Base-by-base conservation (phyloP, 2,888 invertebrate species). In the Rapana venosa region DNA sequence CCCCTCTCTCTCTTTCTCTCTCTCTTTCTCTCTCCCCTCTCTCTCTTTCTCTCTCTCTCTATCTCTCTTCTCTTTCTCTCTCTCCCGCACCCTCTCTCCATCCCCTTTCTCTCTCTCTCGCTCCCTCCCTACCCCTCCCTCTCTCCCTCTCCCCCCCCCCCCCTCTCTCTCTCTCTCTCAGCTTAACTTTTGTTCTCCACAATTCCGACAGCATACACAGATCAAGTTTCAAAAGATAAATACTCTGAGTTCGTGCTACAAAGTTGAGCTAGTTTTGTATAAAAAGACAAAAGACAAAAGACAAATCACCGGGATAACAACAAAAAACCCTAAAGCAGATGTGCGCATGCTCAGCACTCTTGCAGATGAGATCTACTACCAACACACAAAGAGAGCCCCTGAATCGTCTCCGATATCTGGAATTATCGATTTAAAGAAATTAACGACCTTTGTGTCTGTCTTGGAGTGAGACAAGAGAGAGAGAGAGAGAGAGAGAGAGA, bases 151-250 rank as follows among this genome's bases (percentile, higher is more conserved):
- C 47, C 8, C 47, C 8, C 47, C 13, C 56, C 36, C 84, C 36
- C 56, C 26, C 56, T 84, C 84, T 84, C 84, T 84, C 84, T 84
- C 56, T 56, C 26, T 84, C 35, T 84, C 84, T 84, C 56, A 22
- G 11, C 32, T 35, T 84, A 15, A 15, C 36, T 36, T 17, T 30
- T 36, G 35, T n/a, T 56, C 56, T 84, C 84, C 84, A 15, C 36
- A 4, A 32, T 81, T 61, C 66, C 5, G 66, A 66, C 66, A 66
- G 20, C 47, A 2, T 47, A 8, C 8, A 8, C n/a, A 47, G 47
- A 8, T 47, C 47, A 47, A 8, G 47, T 47, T 47, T 47, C 47
- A 47, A 47, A n/a, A 47, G 47, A 8, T 47, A 47, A n/a, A 47
- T 47, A 47, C 47, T 8, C 47, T 5, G 47, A 47, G 47, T n/a